These are phyloP conservation scores for Rallus limicola DNA, from an alignment of 2,113 vertebrate species.

Conservation along the genomic window DNA sequence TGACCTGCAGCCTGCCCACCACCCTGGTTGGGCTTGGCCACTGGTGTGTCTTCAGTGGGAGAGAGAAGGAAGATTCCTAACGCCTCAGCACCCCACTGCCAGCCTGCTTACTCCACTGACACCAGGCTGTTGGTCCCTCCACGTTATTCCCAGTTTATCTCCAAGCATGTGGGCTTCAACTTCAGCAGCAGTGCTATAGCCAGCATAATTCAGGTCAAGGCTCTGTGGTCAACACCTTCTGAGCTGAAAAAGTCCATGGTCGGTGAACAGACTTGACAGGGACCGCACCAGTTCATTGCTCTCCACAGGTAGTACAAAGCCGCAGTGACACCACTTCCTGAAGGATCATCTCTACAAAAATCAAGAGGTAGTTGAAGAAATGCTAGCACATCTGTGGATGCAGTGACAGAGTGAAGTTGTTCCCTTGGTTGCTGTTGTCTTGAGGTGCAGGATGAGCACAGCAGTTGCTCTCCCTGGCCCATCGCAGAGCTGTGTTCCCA, in stretches of 20 bases:
- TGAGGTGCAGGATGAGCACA: neutral
- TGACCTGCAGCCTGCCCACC: neutral
- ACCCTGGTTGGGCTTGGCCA: neutral
- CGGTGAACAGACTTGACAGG: accelerated
- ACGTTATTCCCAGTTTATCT: neutral
- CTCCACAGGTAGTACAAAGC: neutral
- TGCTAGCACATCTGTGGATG: neutral
- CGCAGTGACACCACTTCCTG: no score
- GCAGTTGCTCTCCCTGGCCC: neutral
- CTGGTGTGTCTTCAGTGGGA: neutral
- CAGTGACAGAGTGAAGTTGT: neutral
- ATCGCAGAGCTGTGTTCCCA: neutral
- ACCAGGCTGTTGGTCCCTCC: neutral
- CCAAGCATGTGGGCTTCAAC: neutral
- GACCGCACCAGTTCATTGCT: neutral
- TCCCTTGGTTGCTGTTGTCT: neutral
- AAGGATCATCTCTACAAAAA: neutral
- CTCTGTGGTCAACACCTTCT: no score
- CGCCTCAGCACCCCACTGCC: neutral
- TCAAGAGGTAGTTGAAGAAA: neutral
- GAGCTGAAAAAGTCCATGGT: accelerated
- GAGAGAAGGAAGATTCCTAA: neutral
- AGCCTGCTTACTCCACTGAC: neutral
- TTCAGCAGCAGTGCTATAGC: neutral
- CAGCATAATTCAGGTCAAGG: neutral